A percentile compares a stretch with the other conserved stretches of the same genome.
These are phyloP conservation scores for Myathropa florea DNA, from an alignment of 2,888 invertebrate genomes.

Conservation along the genomic window DNA sequence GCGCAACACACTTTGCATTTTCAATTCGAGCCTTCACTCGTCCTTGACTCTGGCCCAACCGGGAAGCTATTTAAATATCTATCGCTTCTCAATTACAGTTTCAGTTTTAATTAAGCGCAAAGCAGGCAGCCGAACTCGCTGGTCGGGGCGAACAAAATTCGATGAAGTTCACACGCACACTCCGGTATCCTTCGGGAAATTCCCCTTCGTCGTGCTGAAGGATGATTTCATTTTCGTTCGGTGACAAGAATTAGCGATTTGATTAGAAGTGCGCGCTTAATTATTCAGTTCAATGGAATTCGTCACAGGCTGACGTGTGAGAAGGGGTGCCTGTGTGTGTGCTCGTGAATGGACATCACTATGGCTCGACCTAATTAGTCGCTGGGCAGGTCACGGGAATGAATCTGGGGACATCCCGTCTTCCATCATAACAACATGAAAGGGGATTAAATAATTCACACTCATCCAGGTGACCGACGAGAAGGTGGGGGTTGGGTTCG, in stretches of 20 bases:
- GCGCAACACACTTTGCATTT: slow-evolving; percentile 39
- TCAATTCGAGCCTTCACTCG: slow-evolving; percentile 3
- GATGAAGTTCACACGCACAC: slow-evolving; percentile 37
- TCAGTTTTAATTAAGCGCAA: slow-evolving; percentile 60
- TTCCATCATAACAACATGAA: slow-evolving; percentile 31
- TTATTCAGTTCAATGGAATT: slow-evolving; percentile 53
- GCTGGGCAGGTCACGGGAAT: background rate
- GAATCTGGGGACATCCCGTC: background rate
- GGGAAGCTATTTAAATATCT: slow-evolving; percentile 47
- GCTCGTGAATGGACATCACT: slow-evolving; percentile 16
- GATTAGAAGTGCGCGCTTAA: slow-evolving; percentile 51
- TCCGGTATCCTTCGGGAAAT: slow-evolving; percentile 14
- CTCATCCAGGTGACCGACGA: background rate
- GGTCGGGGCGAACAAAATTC: background rate
- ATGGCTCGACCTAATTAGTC: slow-evolving; percentile 39
- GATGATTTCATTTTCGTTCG: background rate
- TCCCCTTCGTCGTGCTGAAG: background rate
- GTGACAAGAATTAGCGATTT: slow-evolving; percentile 37
- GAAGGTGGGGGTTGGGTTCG: no score
- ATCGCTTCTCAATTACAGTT: slow-evolving; percentile 49
- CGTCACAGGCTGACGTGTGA: background rate
- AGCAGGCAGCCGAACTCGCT: slow-evolving; percentile 7
- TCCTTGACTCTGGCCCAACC: background rate
- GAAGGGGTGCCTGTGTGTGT: background rate
- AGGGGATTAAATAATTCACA: slow-evolving; percentile 39